Evolutionary conservation across 2,113 vertebrate genomes (phyloP), one percentile per base, ranked within the genome.

Genomic region (Chaetura pelagica): DNA sequence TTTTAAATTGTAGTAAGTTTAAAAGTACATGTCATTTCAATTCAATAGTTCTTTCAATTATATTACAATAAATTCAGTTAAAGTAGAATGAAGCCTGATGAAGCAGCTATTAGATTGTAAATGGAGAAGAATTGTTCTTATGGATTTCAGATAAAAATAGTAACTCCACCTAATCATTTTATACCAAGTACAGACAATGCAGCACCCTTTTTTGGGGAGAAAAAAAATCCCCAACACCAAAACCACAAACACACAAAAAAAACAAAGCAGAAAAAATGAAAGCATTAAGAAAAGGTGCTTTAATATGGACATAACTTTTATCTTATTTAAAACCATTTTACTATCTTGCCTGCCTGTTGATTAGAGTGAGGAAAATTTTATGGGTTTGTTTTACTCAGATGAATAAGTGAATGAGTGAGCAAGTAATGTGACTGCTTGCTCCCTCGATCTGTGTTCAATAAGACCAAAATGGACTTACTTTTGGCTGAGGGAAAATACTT

Each of bases 401-500:
- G 63, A 34, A 11, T 46, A 66, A 83, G 22, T 55, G 46, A 94
- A 58, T 34, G 32, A 78, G 35, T 52, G 64, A 72, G 62, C 40
- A 74, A 95, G 16, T 46, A 78, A 48, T 26, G 40, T 38, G 34
- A 15, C 59, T 94, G 27, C 44, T 71, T 64, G 12, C 20, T 90
- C 40, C 48, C 64, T 72, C 15, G 3, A 21, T 69, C 64, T 90
- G 42, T 69, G 59, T 68, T 91, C 74, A 44, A 1, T 61, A 90
- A 84, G 61, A 72, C 64, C 51, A 72, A 68, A 94, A 78, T 19
- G 55, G 55, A 8, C 46, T 92, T 89, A 19, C 58, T 73, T 89
- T 87, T 88, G 62, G 49, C 83, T 54, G 52, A 84, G 32, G 64
- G 46, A 92, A 92, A 95, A 64, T 74, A 89, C 89, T 96, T 95